A percentile compares a stretch with the other conserved stretches of the same genome.
phyloP scores from a whole-genome alignment of 2,113 vertebrate genomes.

The Aptenodytes forsteri region DNA sequence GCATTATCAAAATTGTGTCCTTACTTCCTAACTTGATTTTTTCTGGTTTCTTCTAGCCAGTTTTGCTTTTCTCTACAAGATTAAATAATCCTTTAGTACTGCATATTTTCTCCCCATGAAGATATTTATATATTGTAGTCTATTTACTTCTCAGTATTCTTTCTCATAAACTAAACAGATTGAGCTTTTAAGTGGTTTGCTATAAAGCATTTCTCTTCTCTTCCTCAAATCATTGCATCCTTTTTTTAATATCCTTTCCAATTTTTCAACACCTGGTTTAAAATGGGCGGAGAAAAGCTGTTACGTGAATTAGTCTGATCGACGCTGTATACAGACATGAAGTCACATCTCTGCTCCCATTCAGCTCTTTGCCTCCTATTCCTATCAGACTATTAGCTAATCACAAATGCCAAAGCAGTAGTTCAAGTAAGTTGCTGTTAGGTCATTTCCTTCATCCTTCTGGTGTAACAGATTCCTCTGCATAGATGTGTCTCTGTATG shows the following conservation, averaged over 20 bases:
- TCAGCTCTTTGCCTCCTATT: not conserved
- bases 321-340: not conserved
- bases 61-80: slow-evolving; percentile 11
- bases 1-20: not conserved
- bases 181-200: slow-evolving; percentile 14
- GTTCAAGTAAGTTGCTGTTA: not conserved
- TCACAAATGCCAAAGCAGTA: not conserved
- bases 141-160: slow-evolving; percentile 29
- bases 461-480: not conserved
- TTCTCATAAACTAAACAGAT: slow-evolving; percentile 26
- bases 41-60: not conserved
- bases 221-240: not conserved
- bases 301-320: not conserved
- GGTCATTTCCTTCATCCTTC: not conserved
- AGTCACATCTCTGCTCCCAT: not conserved
- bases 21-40: not conserved
- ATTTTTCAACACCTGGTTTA: not conserved
- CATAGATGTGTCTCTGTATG: fast-evolving
- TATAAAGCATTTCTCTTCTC: slow-evolving; percentile 17
- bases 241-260: not conserved
- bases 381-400: not conserved
- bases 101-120: not conserved
- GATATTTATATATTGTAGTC: not conserved
- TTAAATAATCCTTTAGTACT: slow-evolving; percentile 22
- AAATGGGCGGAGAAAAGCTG: not conserved